A percentile compares a stretch with the other conserved stretches of the same genome.
Conservation (phyloP, 1,140 invertebrate genomes). For the Cephus cinctus region DNA sequence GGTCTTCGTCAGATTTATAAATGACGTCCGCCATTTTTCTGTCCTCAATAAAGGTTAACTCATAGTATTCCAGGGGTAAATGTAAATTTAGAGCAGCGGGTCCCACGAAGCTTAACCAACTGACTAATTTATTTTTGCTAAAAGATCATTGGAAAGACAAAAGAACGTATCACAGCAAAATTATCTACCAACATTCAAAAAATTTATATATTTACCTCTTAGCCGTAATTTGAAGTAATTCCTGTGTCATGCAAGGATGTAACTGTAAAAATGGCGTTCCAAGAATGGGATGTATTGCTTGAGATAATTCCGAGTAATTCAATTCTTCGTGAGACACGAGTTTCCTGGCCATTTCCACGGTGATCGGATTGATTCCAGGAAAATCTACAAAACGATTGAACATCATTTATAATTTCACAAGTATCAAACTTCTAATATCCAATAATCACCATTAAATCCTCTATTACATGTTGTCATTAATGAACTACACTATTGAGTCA, state of each 20-base stretch:
- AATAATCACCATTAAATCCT: too few species aligned
- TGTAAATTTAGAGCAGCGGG: constrained; percentile 38
- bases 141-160: too few species aligned
- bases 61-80: constrained; percentile 37
- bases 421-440: too few species aligned
- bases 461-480: too few species aligned
- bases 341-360: constrained; percentile 45
- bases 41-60: constrained; percentile 27
- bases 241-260: constrained; percentile 51
- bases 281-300: constrained; percentile 52
- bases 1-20: neutral
- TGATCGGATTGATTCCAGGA: constrained; percentile 45
- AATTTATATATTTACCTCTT: constrained; percentile 37
- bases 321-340: constrained; percentile 21
- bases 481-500: too few species aligned
- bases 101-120: constrained; percentile 47
- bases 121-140: constrained; percentile 51
- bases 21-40: neutral
- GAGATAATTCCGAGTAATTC: constrained; percentile 44
- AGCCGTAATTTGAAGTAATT: constrained; percentile 35
- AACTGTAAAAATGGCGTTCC: constrained; percentile 47
- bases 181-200: too few species aligned
- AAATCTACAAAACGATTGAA: constrained; percentile 37
- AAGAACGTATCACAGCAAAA: too few species aligned
- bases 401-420: too few species aligned